Evolutionary conservation across 2,113 vertebrate species (phyloP), one percentile per base, ranked within the genome.

Genomic region (Dinomys branickii): DNA sequence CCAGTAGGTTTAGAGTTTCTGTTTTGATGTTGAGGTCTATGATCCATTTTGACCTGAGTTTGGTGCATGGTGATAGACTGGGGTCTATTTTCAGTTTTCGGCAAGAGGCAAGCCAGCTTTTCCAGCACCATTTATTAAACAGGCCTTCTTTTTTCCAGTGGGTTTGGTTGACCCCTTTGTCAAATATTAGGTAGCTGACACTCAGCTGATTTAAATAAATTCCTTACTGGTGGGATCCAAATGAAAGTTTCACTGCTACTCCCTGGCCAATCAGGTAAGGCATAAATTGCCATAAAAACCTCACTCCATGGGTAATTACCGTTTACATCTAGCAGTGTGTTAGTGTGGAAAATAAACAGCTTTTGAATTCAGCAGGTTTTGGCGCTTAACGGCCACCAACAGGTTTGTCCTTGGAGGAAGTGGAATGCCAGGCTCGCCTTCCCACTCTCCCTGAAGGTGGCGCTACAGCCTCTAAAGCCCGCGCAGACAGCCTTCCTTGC

Each of bases 381-480:
- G 84, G 35, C 92, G 14, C 38, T 56, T 77, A 44, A 61, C 1
- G 84, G 58, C n/a, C 61, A 41, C 38, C 52, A 88, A 90, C 10
- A 52, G 47, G 59, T 83, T 80, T 50, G 30, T 19, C 54, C 77
- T 59, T 73, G 12, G 10, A 47, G 61, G 77, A 95, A 88, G 94
- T 4, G 84, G 52, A 88, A 30, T 41, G 41, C 33, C 77, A 63
- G 24, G 44, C 28, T 75, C 54, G 73, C 50, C 56, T 65, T 88
- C 59, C 65, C 44, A 94, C 22, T 92, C 35, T n/a, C 58, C 82
- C 92, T 97, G 58, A 88, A 97, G 88, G 80, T 83, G 86, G 90
- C 47, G 77, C 90, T 94, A 65, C 17, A 92, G 92, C 63, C 19
- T 38, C 16, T 47, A 58, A 0, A 78, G 59, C 71, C n/a, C 50